A percentile compares a stretch with the other conserved stretches of the same genome.
phyloP scores from a whole-genome alignment of 2,797 vertebrate genomes.

The Scleropages formosus region DNA sequence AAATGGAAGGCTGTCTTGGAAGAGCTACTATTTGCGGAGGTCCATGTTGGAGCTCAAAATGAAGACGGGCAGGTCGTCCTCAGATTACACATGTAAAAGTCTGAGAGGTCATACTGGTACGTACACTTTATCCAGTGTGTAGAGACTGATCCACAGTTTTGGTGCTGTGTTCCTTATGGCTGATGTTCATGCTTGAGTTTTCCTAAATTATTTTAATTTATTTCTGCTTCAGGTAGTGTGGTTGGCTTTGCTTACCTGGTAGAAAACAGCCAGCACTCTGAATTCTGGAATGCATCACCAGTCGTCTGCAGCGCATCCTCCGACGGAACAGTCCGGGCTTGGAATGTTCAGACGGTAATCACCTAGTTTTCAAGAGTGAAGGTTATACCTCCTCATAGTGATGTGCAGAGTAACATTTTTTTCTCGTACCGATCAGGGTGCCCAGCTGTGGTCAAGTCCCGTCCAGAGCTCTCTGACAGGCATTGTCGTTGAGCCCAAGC shows the following conservation, averaged over 20 bases:
- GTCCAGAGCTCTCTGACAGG: constrained; percentile 61
- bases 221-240: constrained; percentile 62
- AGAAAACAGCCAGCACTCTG: constrained; percentile 48
- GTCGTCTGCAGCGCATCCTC: constrained; percentile 69
- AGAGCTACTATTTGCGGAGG: constrained; percentile 70
- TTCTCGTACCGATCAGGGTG: constrained; percentile 52
- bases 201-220: constrained; percentile 1
- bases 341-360: constrained; percentile 65
- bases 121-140: not conserved
- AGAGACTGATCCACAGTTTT: not conserved
- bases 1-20: constrained; percentile 63
- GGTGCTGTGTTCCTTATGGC: not conserved
- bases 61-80: constrained; percentile 62
- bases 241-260: constrained; percentile 63
- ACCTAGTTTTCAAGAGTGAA: not conserved
- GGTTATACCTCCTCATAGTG: not conserved
- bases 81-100: constrained; percentile 70
- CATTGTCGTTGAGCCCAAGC: constrained; percentile 54
- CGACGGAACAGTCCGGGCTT: constrained; percentile 71
- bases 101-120: constrained; percentile 72
- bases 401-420: not conserved
- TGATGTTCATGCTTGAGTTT: not conserved
- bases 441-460: constrained; percentile 67
- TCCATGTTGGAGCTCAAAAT: constrained; percentile 68
- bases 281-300: constrained; percentile 49